A percentile compares a stretch with the other conserved stretches of the same genome.
These are phyloP conservation scores for Asarcornis scutulata DNA, from an alignment of 2,113 vertebrate genomes.

Conservation along the genomic window DNA sequence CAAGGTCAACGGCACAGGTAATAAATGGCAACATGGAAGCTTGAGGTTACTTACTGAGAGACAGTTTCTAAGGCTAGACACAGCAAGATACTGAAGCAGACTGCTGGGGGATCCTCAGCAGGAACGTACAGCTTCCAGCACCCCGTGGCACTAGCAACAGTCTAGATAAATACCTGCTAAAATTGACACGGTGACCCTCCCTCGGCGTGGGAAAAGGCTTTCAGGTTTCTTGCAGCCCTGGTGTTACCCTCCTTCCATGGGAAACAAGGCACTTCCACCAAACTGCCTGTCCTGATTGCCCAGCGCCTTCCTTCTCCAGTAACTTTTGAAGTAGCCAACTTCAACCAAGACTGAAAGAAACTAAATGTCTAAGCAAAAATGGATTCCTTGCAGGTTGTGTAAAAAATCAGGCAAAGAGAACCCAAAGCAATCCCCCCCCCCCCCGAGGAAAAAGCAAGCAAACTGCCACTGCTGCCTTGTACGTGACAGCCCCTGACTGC, in stretches of 20 bases:
- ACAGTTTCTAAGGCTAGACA: not conserved
- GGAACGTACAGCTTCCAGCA: not conserved
- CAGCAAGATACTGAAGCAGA: not conserved
- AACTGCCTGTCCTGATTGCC: not conserved
- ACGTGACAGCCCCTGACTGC: no score
- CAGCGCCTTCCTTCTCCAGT: not conserved
- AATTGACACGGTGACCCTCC: not conserved
- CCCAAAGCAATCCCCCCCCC: not conserved
- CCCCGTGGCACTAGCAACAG: not conserved
- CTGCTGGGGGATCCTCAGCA: not conserved
- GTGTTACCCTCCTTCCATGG: not conserved
- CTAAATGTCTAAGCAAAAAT: not conserved
- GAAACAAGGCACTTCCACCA: not conserved
- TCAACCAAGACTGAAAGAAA: not conserved
- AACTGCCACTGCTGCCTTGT: fast-evolving
- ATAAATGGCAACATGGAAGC: not conserved
- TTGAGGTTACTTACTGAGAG: not conserved
- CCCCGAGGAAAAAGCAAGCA: not conserved
- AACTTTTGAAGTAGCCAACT: not conserved
- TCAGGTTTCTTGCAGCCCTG: not conserved
- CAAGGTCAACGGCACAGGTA: not conserved
- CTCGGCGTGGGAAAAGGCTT: not conserved
- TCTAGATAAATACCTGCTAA: not conserved
- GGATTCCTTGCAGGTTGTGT: not conserved
- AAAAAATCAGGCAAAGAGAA: not conserved